Percentiles rank a stretch among this genome's conserved stretches.
phyloP scores from a whole-genome alignment of 2,888 invertebrate genomes.

The Caenorhabditis sulstoni region DNA sequence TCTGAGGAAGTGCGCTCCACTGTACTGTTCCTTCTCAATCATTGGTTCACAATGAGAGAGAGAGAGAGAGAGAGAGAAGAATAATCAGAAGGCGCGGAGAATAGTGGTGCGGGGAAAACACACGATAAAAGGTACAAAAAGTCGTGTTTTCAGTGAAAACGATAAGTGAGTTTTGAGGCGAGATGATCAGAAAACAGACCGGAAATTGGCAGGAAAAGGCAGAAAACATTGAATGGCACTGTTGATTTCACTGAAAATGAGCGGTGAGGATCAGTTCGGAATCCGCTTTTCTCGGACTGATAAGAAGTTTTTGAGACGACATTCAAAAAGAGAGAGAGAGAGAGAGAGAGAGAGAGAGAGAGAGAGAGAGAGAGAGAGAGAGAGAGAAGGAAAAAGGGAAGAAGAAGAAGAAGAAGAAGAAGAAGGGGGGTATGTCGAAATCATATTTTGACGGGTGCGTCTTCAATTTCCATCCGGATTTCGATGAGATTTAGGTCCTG shows the following conservation, averaged over 20 bases:
- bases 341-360: no score
- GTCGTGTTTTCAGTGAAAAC: no score
- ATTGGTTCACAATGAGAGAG: slow-evolving; percentile 4
- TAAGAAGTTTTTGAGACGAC: not conserved
- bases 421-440: slow-evolving; percentile 24
- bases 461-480: slow-evolving; percentile 45
- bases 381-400: not conserved
- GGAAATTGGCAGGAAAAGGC: not conserved
- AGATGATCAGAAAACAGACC: not conserved
- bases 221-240: not conserved
- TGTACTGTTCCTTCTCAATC: no score
- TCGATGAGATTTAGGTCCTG: slow-evolving; percentile 43
- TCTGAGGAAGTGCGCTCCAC: no score
- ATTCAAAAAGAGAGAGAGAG: no score
- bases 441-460: slow-evolving; percentile 38
- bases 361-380: not conserved
- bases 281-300: slow-evolving; percentile 11
- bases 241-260: slow-evolving; percentile 15
- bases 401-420: not conserved
- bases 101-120: no score
- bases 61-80: not conserved
- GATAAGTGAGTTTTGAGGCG: no score
- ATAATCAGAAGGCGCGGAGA: no score
- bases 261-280: not conserved
- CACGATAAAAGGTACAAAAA: no score